A percentile compares a stretch with the other conserved stretches of the same genome.
These are phyloP conservation scores for Clarias magur DNA, from an alignment of 2,113 vertebrate species.

Conservation along the genomic window DNA sequence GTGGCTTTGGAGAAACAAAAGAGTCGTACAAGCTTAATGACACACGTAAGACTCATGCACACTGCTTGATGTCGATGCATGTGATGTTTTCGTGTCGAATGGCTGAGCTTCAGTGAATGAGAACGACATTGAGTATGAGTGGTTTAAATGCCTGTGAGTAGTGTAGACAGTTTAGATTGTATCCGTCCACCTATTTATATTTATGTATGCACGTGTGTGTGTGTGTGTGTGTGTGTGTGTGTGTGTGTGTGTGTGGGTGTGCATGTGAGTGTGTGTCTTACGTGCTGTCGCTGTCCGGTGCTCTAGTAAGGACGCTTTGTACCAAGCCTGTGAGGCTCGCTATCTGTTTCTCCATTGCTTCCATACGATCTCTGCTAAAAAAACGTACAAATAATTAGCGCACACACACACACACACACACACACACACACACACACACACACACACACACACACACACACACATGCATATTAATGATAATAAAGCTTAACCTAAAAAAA, in stretches of 20 bases:
- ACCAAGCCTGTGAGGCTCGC: slow-evolving; percentile 96
- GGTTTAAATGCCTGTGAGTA: neutral
- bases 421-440: slow-evolving; percentile 7
- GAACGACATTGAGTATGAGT: slow-evolving; percentile 12
- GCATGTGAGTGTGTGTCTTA: slow-evolving; percentile 65
- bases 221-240: slow-evolving; percentile 42
- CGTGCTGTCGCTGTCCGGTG: slow-evolving; percentile 91
- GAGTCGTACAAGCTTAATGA: slow-evolving; percentile 23
- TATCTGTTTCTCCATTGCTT: slow-evolving; percentile 99
- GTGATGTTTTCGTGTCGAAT: slow-evolving; percentile 19
- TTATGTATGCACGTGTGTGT: slow-evolving; percentile 18
- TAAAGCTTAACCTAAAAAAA: no score
- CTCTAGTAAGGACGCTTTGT: slow-evolving; percentile 91
- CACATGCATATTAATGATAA: neutral
- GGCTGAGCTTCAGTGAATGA: neutral
- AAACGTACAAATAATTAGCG: neutral
- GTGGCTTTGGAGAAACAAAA: slow-evolving; percentile 11
- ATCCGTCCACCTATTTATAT: slow-evolving; percentile 10
- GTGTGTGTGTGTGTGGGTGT: slow-evolving; percentile 25
- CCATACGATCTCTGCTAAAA: slow-evolving; percentile 87
- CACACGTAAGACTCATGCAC: slow-evolving; percentile 7
- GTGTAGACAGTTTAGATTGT: neutral
- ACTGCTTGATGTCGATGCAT: neutral
- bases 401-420: slow-evolving; percentile 5
- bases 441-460: slow-evolving; percentile 8